These are phyloP conservation scores for Drosophila fungiperda DNA, from an alignment of 2,888 invertebrate genomes.

Conservation along the genomic window DNA sequence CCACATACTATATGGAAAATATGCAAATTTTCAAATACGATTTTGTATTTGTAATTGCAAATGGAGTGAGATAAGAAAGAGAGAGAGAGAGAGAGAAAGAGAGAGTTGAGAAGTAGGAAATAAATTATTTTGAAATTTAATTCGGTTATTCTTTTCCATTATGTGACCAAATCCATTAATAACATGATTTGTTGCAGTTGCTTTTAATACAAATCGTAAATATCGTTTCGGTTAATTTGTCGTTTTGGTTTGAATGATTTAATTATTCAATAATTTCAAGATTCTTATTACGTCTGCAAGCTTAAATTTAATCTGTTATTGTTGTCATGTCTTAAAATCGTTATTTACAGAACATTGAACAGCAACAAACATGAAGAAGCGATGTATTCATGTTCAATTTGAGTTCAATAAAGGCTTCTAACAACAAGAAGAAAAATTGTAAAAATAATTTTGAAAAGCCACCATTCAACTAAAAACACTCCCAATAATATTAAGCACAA, in stretches of 20 bases:
- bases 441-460: background rate
- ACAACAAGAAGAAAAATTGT: background rate
- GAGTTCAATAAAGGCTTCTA: background rate
- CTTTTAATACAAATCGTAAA: background rate
- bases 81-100: background rate
- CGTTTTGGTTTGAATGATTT: background rate
- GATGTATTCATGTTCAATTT: background rate
- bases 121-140: background rate
- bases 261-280: background rate
- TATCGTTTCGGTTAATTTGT: background rate
- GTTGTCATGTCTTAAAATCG: background rate
- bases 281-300: background rate
- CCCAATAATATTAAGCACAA: background rate
- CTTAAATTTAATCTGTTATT: background rate
- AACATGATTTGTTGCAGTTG: background rate
- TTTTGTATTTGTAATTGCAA: slow-evolving; percentile 27
- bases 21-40: slow-evolving; percentile 39
- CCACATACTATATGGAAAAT: slow-evolving; percentile 11
- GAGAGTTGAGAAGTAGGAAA: background rate
- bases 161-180: background rate
- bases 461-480: background rate
- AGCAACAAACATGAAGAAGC: background rate
- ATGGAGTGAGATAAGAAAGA: background rate
- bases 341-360: background rate
- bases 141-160: background rate